These are phyloP conservation scores for Pituophis catenifer DNA, from an alignment of 2,113 vertebrate species.

Conservation along the genomic window DNA sequence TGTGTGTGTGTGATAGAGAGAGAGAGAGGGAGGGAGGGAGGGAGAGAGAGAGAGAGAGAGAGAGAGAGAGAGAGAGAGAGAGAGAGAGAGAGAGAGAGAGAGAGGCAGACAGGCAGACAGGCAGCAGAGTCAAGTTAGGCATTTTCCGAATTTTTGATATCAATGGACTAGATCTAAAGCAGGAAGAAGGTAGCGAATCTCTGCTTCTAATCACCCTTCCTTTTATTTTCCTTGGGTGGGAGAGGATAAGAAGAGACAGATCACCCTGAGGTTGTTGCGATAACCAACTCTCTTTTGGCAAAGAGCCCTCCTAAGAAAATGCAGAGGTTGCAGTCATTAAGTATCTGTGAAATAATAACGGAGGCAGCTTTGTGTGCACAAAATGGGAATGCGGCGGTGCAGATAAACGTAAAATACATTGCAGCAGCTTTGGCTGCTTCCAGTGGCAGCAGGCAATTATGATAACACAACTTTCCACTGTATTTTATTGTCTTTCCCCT, in stretches of 20 bases:
- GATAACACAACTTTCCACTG: constrained; percentile 36
- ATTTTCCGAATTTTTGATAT: background rate
- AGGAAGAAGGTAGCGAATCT: background rate
- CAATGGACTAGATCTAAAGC: background rate
- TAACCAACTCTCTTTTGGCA: constrained; percentile 11
- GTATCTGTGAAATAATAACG: constrained; percentile 17
- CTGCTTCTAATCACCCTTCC: background rate
- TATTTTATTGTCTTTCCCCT: constrained; percentile 49
- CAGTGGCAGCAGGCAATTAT: constrained; percentile 63
- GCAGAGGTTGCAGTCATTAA: constrained; percentile 12
- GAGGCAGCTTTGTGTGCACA: constrained; percentile 2
- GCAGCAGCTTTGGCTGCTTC: constrained; percentile 54
- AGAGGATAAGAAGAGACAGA: background rate
- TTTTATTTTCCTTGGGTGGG: background rate
- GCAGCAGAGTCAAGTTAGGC: background rate
- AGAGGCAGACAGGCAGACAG: background rate
- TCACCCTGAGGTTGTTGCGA: background rate
- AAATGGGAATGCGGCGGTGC: constrained; percentile 40
- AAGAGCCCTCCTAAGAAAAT: constrained; percentile 11
- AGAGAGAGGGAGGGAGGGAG: too few species aligned
- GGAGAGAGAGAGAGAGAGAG: too few species aligned
- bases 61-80: too few species aligned
- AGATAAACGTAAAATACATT: constrained; percentile 48
- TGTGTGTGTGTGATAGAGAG: too few species aligned
- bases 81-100: too few species aligned